These are phyloP conservation scores for Blastobasis lacticolella DNA, from an alignment of 2,888 invertebrate species.

Conservation along the genomic window DNA sequence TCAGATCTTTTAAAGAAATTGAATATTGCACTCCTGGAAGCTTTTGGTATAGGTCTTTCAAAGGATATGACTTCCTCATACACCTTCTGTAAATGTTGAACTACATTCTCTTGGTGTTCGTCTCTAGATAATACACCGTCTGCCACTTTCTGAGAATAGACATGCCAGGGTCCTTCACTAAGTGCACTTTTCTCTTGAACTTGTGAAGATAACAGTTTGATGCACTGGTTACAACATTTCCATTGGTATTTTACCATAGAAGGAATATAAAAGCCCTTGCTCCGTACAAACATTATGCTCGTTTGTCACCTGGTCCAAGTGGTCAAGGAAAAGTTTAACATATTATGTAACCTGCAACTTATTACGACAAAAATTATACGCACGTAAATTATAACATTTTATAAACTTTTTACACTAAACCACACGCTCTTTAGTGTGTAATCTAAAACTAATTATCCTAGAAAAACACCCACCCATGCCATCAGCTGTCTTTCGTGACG, in stretches of 20 bases:
- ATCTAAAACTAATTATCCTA: too few relatives aligned
- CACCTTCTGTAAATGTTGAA: constrained; percentile 80
- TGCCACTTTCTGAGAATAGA: constrained; percentile 74
- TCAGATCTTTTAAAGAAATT: constrained; percentile 49
- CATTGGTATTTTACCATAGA: constrained; percentile 39
- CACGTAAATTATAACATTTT: too few relatives aligned
- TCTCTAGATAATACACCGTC: constrained; percentile 78
- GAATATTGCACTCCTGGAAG: constrained; percentile 35
- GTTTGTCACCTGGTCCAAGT: constrained; percentile 27
- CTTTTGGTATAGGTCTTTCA: constrained; percentile 40
- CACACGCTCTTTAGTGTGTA: too few relatives aligned
- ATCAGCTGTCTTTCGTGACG: too few relatives aligned
- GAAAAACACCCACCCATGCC: too few relatives aligned
- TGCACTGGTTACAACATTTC: constrained; percentile 43
- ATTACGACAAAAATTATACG: neutral
- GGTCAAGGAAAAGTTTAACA: constrained; percentile 22
- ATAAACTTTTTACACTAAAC: too few relatives aligned
- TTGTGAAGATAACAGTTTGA: constrained; percentile 47
- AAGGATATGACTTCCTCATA: constrained; percentile 78
- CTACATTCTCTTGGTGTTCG: constrained; percentile 81
- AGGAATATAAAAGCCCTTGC: constrained; percentile 33
- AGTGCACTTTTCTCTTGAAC: constrained; percentile 24
- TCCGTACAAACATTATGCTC: constrained; percentile 41
- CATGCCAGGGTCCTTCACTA: constrained; percentile 62
- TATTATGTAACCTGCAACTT: constrained; percentile 32